Percentiles rank a stretch among this genome's conserved stretches.
These are phyloP conservation scores for Chrysolina haemoptera DNA, from an alignment of 2,888 invertebrate genomes.

Conservation along the genomic window DNA sequence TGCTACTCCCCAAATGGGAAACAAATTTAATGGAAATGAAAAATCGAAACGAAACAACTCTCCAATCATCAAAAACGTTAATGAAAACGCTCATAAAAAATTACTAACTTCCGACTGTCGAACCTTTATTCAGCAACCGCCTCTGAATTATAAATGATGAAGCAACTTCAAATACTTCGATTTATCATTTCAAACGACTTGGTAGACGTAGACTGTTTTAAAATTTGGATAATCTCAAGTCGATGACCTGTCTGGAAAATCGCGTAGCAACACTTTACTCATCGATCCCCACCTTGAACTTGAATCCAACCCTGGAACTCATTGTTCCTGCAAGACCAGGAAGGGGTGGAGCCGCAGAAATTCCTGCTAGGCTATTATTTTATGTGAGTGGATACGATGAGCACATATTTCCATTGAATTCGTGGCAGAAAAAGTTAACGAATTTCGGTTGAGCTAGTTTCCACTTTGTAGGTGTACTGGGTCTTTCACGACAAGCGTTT, in stretches of 20 bases:
- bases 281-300: slow-evolving; percentile 15
- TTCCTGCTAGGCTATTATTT: background rate
- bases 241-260: slow-evolving; percentile 7
- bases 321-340: background rate
- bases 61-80: background rate
- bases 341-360: slow-evolving; percentile 4
- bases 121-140: slow-evolving; percentile 1
- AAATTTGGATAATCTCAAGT: slow-evolving; percentile 3
- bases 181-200: background rate
- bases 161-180: background rate
- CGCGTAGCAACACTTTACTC: slow-evolving; percentile 1
- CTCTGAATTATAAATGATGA: background rate
- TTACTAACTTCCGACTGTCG: background rate
- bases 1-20: background rate
- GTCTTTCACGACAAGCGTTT: too few species aligned
- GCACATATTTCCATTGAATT: background rate
- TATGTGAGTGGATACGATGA: background rate
- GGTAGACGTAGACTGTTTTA: background rate
- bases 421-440: background rate
- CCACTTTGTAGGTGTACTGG: too few species aligned
- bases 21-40: background rate
- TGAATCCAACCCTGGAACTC: slow-evolving; percentile 8
- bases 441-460: too few species aligned
- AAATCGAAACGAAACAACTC: background rate
- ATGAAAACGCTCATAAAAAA: background rate